phyloP scores from a whole-genome alignment of 2,113 vertebrate species.

The Oncorhynchus nerka region DNA sequence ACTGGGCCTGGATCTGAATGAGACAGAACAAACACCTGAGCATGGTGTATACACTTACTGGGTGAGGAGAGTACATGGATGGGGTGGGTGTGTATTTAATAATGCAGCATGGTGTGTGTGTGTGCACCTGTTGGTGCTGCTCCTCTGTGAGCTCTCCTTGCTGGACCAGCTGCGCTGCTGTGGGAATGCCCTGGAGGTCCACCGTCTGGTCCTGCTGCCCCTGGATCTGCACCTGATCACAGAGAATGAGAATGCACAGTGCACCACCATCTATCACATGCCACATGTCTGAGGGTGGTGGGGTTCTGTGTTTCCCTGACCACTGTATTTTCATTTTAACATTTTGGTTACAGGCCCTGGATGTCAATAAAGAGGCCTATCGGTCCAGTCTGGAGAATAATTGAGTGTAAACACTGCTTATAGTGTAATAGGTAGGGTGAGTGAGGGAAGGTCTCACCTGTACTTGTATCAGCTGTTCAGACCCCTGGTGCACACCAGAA shows the following conservation, averaged over 20 bases:
- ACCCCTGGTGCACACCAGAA: conserved; percentile 79
- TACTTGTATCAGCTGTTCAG: conserved; percentile 93
- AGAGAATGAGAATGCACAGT: neutral
- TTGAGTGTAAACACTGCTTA: neutral
- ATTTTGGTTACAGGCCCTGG: no score
- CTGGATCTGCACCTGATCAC: conserved; percentile 88
- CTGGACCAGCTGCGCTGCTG: conserved; percentile 87
- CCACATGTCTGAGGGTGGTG: neutral
- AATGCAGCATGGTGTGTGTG: neutral
- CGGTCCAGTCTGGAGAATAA: no score
- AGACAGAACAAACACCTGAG: neutral
- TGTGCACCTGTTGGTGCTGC: conserved; percentile 87
- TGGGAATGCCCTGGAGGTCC: conserved; percentile 85
- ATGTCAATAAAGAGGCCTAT: no score
- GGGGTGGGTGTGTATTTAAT: neutral
- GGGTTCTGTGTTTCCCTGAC: neutral
- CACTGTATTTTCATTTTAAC: no score
- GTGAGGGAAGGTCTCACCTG: conserved; percentile 65
- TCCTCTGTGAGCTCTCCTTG: conserved; percentile 92
- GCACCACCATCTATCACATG: neutral
- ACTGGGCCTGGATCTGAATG: conserved; percentile 87
- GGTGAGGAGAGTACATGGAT: neutral
- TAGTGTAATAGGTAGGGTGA: conserved; percentile 80
- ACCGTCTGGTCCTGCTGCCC: conserved; percentile 83
- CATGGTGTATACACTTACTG: neutral